These are phyloP conservation scores for Albula goreensis DNA, from an alignment of 2,113 vertebrate species.

Conservation along the genomic window DNA sequence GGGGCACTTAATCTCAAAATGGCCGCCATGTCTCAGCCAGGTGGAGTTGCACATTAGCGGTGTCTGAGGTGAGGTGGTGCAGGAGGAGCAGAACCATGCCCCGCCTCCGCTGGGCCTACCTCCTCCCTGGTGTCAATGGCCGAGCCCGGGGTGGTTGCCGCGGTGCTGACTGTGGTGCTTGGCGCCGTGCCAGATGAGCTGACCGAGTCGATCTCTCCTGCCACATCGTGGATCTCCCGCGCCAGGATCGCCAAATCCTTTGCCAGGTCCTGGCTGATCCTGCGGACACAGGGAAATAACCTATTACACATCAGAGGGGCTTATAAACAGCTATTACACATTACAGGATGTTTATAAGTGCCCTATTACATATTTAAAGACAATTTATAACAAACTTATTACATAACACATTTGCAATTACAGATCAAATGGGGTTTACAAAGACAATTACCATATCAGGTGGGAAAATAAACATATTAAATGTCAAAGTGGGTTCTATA, in stretches of 20 bases:
- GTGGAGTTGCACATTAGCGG: too few species aligned
- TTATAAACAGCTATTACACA: background rate
- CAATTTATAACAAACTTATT: background rate
- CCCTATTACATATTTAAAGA: too few species aligned
- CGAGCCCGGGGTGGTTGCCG: constrained; percentile 97
- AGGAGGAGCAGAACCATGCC: constrained; percentile 58
- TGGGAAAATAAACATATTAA: constrained; percentile 75
- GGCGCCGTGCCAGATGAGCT: constrained; percentile 97
- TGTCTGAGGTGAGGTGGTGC: constrained; percentile 38
- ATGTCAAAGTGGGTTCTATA: constrained; percentile 48
- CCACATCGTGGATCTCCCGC: constrained; percentile 98
- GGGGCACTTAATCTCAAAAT: too few species aligned
- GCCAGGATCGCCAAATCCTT: constrained; percentile 94
- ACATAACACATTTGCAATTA: background rate
- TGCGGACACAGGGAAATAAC: constrained; percentile 84
- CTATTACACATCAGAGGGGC: constrained; percentile 74
- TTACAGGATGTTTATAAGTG: background rate
- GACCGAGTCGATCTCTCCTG: constrained; percentile 97
- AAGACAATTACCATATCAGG: too few species aligned
- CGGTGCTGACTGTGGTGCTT: constrained; percentile 98
- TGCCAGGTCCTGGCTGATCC: constrained; percentile 97
- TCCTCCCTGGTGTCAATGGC: constrained; percentile 99
- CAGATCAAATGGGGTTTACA: too few species aligned
- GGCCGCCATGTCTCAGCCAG: too few species aligned
- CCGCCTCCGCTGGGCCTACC: constrained; percentile 89